These are phyloP conservation scores for Darevskia nairensis DNA, from an alignment of 2,797 vertebrate species.

Conservation along the genomic window DNA sequence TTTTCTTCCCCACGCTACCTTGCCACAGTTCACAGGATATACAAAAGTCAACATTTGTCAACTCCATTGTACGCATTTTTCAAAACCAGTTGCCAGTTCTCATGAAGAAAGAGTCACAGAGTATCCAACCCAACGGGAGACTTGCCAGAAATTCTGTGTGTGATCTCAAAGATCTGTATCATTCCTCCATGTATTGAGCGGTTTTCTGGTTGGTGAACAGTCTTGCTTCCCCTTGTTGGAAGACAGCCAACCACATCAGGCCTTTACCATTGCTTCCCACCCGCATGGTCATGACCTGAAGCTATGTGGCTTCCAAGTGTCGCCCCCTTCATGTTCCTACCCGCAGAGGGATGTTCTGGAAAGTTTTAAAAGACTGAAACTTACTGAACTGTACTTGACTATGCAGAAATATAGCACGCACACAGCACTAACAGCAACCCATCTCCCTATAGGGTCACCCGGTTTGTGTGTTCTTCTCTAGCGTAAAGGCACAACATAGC, in stretches of 20 bases:
- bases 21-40: not conserved
- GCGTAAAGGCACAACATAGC: constrained; percentile 5
- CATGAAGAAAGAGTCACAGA: not conserved
- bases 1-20: not conserved
- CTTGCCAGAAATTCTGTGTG: not conserved
- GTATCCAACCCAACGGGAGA: not conserved
- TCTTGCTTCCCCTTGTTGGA: not conserved
- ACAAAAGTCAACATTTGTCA: not conserved
- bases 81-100: not conserved
- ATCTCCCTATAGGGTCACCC: not conserved
- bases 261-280: not conserved
- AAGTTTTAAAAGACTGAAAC: not conserved
- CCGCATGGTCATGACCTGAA: not conserved
- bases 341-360: not conserved
- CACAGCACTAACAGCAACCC: not conserved
- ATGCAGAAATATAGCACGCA: constrained; percentile 15
- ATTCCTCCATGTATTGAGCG: not conserved
- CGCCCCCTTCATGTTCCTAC: not conserved
- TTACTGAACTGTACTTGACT: not conserved
- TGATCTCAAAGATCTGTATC: not conserved
- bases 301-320: not conserved
- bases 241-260: not conserved
- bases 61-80: not conserved
- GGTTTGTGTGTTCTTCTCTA: not conserved
- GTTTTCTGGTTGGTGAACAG: not conserved